Conservation (phyloP, 2,888 invertebrate species). For the Chalcosyrphus nemorum region DNA sequence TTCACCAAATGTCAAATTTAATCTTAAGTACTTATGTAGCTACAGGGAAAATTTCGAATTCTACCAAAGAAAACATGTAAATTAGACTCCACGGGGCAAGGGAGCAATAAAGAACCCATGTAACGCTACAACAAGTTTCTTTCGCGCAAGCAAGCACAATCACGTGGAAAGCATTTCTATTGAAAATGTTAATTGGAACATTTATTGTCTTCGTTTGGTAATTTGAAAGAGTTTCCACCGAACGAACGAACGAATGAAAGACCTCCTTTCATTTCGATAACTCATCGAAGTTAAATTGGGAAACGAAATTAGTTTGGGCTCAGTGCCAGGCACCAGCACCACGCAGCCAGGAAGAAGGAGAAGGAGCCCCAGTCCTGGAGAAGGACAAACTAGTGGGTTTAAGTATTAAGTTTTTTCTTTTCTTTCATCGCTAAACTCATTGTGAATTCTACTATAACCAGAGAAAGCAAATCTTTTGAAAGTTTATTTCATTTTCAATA, state of each 20-base stretch:
- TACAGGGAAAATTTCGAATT: no score
- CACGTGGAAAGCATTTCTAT: conserved; percentile 42
- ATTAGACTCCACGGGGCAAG: conserved; percentile 19
- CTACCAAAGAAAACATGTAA: conserved; percentile 2
- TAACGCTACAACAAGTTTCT: no score
- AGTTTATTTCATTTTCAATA: no score
- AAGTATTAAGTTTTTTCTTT: background rate
- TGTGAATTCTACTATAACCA: conserved; percentile 32
- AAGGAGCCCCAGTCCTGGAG: background rate
- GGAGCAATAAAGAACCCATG: background rate
- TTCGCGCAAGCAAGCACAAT: conserved; percentile 15
- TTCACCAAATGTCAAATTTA: no score
- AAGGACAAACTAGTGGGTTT: no score
- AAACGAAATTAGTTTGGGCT: conserved; percentile 65
- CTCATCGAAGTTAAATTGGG: conserved; percentile 63
- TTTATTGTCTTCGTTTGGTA: conserved; percentile 37
- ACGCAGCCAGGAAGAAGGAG: no score
- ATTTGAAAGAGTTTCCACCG: conserved; percentile 32
- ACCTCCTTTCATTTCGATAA: conserved; percentile 47
- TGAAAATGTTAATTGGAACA: conserved; percentile 61
- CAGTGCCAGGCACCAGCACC: conserved; percentile 60
- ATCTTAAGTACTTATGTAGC: no score
- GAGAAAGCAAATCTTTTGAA: conserved; percentile 42
- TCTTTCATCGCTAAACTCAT: background rate
- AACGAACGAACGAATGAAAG: no score